Evolutionary conservation across 2,797 vertebrate species (phyloP), one percentile per base, ranked within the genome.

Genomic region (Orestias chungarensis): DNA sequence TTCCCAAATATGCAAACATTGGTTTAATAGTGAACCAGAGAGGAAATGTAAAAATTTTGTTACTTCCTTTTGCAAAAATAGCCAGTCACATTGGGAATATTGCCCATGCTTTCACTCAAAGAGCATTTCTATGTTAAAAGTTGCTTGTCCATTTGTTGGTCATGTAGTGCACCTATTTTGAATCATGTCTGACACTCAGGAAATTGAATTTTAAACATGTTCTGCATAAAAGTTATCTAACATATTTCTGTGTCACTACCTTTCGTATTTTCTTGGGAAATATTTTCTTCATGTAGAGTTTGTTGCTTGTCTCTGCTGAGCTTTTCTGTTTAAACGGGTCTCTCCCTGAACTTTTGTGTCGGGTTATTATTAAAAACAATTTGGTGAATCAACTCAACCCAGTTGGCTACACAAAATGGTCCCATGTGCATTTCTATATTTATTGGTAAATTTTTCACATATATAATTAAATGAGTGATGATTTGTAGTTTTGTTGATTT

Each of bases 301-400:
- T 75, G 82, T 82, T 74, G 52, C 40, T 50, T 25, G 72, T 85
- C 76, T 86, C 78, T 35, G 64, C 40, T 46, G 75, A 84, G 80
- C 67, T 38, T 54, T 84, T 74, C 68, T 49, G 77, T 77, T 88
- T 73, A 87, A 86, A 80, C 74, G 74, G 70, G 85, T 64, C 78
- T 82, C 78, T 66, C 64, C 82, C 78, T 72, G 66, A 69, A 64
- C 66, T 23, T 47, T 81, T 87, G 76, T 78, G 75, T 62, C 27
- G 71, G 82, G 86, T 91, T 89, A 92, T 93, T 91, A 82, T 93
- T 93, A 89, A 93, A 90, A 85, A 87, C 89, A 88, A 90, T 82
- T 88, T 84, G 70, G 75, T 83, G 78, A 89, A 90, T 91, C 87
- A 88, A 75, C 79, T 42, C 79, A 70, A 64, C 77, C 68, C 69